phyloP scores from a whole-genome alignment of 2,113 vertebrate genomes.

The Macquaria ambigua region DNA sequence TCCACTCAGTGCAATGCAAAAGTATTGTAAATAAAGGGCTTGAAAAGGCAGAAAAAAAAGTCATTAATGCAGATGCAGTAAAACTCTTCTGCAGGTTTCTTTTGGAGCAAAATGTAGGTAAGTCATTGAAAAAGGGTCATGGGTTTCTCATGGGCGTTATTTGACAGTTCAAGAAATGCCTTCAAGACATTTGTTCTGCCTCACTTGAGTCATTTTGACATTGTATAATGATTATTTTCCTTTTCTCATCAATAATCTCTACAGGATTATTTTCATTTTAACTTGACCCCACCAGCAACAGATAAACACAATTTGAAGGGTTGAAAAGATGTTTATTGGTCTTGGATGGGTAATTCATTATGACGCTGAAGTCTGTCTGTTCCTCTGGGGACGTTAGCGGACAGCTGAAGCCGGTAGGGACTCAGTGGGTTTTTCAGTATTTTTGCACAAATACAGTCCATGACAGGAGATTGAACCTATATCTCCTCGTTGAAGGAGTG shows the following conservation, averaged over 20 bases:
- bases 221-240: not conserved
- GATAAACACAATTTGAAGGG: constrained; percentile 3
- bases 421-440: not conserved
- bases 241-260: constrained; percentile 16
- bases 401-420: not conserved
- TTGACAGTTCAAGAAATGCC: not conserved
- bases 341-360: not conserved
- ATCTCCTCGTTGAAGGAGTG: not conserved
- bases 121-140: not conserved
- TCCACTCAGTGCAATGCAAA: not conserved
- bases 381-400: not conserved
- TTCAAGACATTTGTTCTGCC: not conserved
- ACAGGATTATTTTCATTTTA: constrained; percentile 16
- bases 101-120: not conserved
- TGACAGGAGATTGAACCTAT: not conserved
- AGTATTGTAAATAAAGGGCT: not conserved
- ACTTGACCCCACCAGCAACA: not conserved
- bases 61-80: not conserved
- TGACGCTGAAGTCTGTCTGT: not conserved
- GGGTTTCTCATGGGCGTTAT: not conserved
- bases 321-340: constrained; percentile 39
- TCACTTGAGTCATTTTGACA: not conserved
- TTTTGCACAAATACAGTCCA: not conserved
- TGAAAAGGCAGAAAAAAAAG: not conserved
- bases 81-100: not conserved